phyloP scores from a whole-genome alignment of 2,888 invertebrate genomes.

The Helleia helle region DNA sequence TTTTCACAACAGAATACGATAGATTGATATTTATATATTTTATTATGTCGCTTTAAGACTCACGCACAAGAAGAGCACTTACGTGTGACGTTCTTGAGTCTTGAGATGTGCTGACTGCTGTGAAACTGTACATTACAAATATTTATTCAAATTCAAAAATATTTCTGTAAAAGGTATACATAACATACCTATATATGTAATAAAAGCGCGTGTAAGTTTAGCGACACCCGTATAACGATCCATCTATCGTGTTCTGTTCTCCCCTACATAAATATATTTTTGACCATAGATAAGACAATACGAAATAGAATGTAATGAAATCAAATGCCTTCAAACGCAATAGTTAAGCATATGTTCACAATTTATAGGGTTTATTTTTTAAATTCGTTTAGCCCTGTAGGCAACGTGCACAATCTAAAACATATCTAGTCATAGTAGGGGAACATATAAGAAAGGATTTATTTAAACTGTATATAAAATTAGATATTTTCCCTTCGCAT shows the following conservation, averaged over 20 bases:
- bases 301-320: conserved; percentile 54
- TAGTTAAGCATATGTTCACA: conserved; percentile 62
- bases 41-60: too few species aligned
- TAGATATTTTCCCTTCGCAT: conserved; percentile 53
- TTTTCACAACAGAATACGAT: background rate
- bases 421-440: conserved; percentile 72
- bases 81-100: too few species aligned
- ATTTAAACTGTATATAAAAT: conserved; percentile 52
- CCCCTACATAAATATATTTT: conserved; percentile 37
- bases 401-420: conserved; percentile 60
- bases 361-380: conserved; percentile 61
- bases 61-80: too few species aligned
- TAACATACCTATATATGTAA: too few species aligned
- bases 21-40: background rate
- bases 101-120: too few species aligned
- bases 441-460: conserved; percentile 40
- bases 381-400: conserved; percentile 46
- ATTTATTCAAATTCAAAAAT: background rate
- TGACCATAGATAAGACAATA: conserved; percentile 72
- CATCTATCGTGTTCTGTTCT: conserved; percentile 11
- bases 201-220: too few species aligned
- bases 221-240: background rate
- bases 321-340: conserved; percentile 66
- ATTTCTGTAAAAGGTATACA: too few species aligned
- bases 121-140: background rate